Evolutionary conservation across 2,797 vertebrate genomes (phyloP).

Genomic region (Ctenochaetus hawaiiensis): DNA sequence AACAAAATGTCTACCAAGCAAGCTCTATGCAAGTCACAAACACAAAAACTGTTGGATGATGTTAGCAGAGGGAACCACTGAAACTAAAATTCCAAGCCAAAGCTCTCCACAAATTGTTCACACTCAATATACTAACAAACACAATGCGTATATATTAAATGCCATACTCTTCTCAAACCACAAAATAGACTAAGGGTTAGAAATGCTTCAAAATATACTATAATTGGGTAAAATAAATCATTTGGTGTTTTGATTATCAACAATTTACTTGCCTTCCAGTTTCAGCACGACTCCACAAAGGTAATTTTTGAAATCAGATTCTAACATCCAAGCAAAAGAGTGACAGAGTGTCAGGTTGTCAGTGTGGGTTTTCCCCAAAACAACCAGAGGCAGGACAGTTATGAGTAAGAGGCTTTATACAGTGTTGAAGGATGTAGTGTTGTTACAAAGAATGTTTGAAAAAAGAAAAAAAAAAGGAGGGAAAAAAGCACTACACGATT

Average conservation of each 20-base stretch:
- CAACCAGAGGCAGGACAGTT: constrained; percentile 42
- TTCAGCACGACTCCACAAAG: constrained; percentile 41
- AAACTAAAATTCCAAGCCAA: constrained; percentile 68
- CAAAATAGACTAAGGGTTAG: constrained; percentile 70
- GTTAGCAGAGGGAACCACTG: constrained; percentile 64
- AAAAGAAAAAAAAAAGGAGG: constrained; percentile 5
- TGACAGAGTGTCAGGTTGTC: constrained; percentile 27
- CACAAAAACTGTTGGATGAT: constrained; percentile 67
- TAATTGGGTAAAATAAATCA: constrained; percentile 67
- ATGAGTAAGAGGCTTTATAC: constrained; percentile 58
- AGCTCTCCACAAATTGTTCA: constrained; percentile 73
- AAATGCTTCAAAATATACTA: constrained; percentile 66
- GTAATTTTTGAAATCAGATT: constrained; percentile 39
- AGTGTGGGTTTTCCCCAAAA: constrained; percentile 11
- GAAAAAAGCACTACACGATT: constrained; percentile 62
- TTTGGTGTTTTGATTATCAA: constrained; percentile 76
- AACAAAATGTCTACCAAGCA: constrained; percentile 79
- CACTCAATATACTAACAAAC: constrained; percentile 72
- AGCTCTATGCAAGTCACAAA: constrained; percentile 70
- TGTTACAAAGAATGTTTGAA: constrained; percentile 16
- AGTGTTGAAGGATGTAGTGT: constrained; percentile 83
- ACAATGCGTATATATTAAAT: constrained; percentile 79
- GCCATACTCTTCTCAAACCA: constrained; percentile 73
- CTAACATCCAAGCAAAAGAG: constrained; percentile 38
- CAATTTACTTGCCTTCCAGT: constrained; percentile 70